Evolutionary conservation across 2,888 invertebrate species (phyloP), one percentile per base, ranked within the genome.

Genomic region (Acronicta aceris): DNA sequence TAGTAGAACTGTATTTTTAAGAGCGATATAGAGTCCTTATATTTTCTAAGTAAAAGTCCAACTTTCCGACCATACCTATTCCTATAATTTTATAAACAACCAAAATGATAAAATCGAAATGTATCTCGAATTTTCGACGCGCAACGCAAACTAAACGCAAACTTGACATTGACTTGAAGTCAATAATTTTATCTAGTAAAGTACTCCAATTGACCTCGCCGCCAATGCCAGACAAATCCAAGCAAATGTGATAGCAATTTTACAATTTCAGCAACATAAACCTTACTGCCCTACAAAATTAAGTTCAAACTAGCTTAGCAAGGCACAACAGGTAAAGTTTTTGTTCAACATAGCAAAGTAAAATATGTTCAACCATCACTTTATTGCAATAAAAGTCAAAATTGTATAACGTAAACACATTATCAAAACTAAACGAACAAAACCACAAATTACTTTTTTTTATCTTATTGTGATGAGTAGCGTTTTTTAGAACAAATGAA

Each of bases 111-210:
- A n/a, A n/a, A n/a, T n/a, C n/a, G n/a, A n/a, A n/a, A n/a, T n/a
- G 13, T 4, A 6, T 13, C 5, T 36, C 36, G 13, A 10, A 4
- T 12, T 10, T 38, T 38, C n/a, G n/a, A 38, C n/a, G 52, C 47
- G 47, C 65, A 59, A 49, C 43, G 55, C 41, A 46, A 49, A 41
- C 47, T 55, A 53, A 59, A 42, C 43, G 47, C 58, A 72, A 74
- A 74, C 74, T 75, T 75, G 75, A 77, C 75, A 75, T 77, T 75
- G 74, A 75, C 50, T 66, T 61, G 9, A 48, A 75, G 66, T 56
- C 59, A 61, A 74, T 74, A 61, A 74, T 65, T 70, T 65, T 65
- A 66, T 64, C 63, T 64, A 61, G 12, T 55, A 47, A 45, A 57
- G 69, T 55, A 49, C 59, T 51, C 47, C 17, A 41, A 47, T 40